Evolutionary conservation across 35 echinoderm and acorn worm genomes (phyloP).

Genomic region (Ptychodera flava): DNA sequence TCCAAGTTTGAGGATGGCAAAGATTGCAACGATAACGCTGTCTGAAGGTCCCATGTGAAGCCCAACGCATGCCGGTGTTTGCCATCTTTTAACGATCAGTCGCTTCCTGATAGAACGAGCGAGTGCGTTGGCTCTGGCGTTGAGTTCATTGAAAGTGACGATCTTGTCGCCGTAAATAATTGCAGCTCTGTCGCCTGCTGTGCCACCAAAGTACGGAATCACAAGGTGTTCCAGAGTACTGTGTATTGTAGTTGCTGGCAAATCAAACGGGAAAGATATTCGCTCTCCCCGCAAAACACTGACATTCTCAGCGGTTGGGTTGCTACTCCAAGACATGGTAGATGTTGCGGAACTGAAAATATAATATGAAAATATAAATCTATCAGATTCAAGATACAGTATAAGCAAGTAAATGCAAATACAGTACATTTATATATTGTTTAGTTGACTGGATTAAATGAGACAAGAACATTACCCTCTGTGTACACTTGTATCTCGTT

Average conservation of each 20-base stretch:
- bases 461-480: too few species aligned
- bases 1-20: background rate
- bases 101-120: background rate
- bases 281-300: background rate
- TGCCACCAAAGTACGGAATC: background rate
- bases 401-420: too few species aligned
- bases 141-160: background rate
- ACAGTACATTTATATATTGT: too few species aligned
- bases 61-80: background rate
- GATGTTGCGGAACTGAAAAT: too few species aligned
- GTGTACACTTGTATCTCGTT: too few species aligned
- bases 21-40: background rate
- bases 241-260: background rate
- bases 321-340: background rate
- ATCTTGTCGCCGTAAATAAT: background rate
- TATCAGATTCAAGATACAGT: too few species aligned
- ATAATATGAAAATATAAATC: too few species aligned
- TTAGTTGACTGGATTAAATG: too few species aligned
- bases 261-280: background rate
- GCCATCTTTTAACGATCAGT: background rate
- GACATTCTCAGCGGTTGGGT: background rate
- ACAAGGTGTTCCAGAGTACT: background rate
- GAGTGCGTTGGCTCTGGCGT: background rate
- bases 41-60: background rate
- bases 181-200: background rate